Conservation (phyloP, 2,113 vertebrate genomes). For the Acanthochromis polyacanthus region DNA sequence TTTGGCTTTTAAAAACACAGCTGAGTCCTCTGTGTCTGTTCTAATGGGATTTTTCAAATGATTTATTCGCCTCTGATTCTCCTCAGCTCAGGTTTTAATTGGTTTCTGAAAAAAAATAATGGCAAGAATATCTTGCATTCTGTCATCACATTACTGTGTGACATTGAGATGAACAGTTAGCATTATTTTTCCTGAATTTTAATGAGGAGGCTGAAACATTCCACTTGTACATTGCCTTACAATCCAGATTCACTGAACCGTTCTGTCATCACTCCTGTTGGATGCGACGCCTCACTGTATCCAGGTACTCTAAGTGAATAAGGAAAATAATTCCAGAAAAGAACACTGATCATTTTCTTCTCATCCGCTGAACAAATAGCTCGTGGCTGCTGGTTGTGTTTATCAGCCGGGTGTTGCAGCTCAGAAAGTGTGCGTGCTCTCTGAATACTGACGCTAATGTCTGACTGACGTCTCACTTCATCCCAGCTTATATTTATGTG, state of each 20-base stretch:
- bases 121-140: constrained; percentile 29
- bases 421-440: constrained; percentile 14
- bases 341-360: constrained; percentile 7
- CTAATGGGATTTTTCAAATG: constrained; percentile 70
- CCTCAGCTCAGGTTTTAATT: constrained; percentile 61
- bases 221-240: constrained; percentile 6
- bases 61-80: constrained; percentile 63
- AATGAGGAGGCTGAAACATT: constrained; percentile 38
- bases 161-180: constrained; percentile 54
- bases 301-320: constrained; percentile 3
- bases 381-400: neutral
- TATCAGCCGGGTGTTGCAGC: neutral
- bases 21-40: constrained; percentile 60
- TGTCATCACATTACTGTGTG: constrained; percentile 41
- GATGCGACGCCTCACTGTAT: constrained; percentile 1
- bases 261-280: neutral
- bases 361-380: neutral
- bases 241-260: neutral
- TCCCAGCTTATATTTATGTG: constrained; percentile 61
- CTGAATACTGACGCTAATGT: constrained; percentile 50
- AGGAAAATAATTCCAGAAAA: constrained; percentile 8
- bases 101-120: constrained; percentile 40
- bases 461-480: constrained; percentile 58
- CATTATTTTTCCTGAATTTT: constrained; percentile 43
- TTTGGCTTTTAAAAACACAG: constrained; percentile 61